Percentiles rank a stretch among this genome's conserved stretches.
Conservation (phyloP, 2,888 invertebrate species). For the Desoria tigrina region DNA sequence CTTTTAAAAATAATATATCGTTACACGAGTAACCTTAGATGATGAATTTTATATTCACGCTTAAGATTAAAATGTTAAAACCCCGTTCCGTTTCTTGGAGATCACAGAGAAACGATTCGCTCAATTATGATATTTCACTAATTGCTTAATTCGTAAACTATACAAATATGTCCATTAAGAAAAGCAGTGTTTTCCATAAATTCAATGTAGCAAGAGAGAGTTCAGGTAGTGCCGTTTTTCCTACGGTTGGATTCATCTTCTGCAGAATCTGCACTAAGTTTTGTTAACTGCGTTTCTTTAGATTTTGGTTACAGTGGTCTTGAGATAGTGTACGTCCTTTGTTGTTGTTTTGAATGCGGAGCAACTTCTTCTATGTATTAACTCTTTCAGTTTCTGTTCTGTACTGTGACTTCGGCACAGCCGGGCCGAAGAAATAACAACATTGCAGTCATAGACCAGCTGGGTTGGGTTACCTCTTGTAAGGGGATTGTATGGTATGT, state of each 20-base stretch:
- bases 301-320: background rate
- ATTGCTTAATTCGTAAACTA: background rate
- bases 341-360: constrained; percentile 2
- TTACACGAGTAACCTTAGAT: too few species aligned
- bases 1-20: too few species aligned
- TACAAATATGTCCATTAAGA: constrained; percentile 27
- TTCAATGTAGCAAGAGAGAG: constrained; percentile 22
- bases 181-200: constrained; percentile 35
- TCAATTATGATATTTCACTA: background rate
- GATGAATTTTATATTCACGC: too few species aligned
- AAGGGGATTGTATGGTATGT: constrained; percentile 15
- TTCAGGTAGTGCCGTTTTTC: background rate
- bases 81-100: too few species aligned
- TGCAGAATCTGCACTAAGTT: background rate
- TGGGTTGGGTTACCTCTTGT: constrained; percentile 31
- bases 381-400: constrained; percentile 1
- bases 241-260: constrained; percentile 6
- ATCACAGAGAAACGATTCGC: too few species aligned
- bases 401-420: constrained; percentile 6
- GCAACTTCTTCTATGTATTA: background rate
- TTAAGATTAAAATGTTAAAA: too few species aligned
- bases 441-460: constrained; percentile 26
- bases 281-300: background rate
- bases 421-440: constrained; percentile 14
- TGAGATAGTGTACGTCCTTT: background rate